Conservation (phyloP, 2,113 vertebrate genomes). For the Pelodiscus sinensis region DNA sequence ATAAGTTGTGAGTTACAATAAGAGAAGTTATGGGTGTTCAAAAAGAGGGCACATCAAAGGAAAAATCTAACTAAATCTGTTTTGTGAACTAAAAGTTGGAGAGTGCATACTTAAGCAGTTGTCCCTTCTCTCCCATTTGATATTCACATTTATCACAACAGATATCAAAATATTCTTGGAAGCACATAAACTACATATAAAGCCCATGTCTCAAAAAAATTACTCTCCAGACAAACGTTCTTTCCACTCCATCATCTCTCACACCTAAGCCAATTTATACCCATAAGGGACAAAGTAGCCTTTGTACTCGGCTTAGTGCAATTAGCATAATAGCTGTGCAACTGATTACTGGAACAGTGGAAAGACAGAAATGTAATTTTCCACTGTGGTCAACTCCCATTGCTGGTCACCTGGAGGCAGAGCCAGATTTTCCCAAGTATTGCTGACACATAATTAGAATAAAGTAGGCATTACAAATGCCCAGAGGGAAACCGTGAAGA, state of each 20-base stretch:
- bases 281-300: background rate
- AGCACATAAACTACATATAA: background rate
- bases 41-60: background rate
- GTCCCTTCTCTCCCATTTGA: background rate
- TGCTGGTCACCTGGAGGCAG: background rate
- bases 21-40: background rate
- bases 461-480: background rate
- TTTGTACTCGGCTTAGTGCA: background rate
- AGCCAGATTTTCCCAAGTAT: background rate
- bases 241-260: background rate
- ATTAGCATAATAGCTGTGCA: rapidly evolving
- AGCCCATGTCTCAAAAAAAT: background rate
- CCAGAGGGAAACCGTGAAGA: background rate
- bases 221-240: background rate
- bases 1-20: background rate
- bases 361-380: background rate
- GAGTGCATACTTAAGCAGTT: background rate
- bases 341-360: background rate
- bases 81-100: background rate
- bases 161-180: background rate
- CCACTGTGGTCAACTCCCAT: background rate
- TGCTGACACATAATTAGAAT: background rate
- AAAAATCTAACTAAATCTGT: background rate
- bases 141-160: background rate
- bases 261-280: background rate